These are phyloP conservation scores for Pyxicephalus adspersus DNA, from an alignment of 2,113 vertebrate species.

Conservation along the genomic window DNA sequence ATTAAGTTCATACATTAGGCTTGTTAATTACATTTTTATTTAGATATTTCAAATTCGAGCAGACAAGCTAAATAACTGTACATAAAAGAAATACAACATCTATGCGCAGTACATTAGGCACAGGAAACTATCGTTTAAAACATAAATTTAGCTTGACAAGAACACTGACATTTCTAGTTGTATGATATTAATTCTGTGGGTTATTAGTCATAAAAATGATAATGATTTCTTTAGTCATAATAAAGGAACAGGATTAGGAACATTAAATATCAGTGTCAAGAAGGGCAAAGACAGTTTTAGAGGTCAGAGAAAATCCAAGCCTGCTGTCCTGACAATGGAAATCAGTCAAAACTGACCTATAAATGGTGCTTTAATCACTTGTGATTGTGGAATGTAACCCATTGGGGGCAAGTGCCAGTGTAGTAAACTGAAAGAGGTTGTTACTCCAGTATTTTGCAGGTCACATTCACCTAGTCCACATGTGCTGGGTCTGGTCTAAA, in stretches of 20 bases:
- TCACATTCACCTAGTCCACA: too few species aligned
- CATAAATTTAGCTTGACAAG: not conserved
- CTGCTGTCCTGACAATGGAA: conserved; percentile 5
- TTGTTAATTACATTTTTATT: too few species aligned
- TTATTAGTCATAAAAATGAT: conserved; percentile 38
- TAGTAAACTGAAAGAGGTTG: too few species aligned
- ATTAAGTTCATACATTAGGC: too few species aligned
- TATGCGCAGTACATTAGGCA: not conserved
- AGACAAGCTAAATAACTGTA: too few species aligned
- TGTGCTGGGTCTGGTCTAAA: too few species aligned
- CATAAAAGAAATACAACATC: not conserved
- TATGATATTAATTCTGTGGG: conserved; percentile 9
- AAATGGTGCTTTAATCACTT: too few species aligned
- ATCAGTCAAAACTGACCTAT: not conserved
- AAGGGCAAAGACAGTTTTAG: conserved; percentile 2
- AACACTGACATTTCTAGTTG: conserved; percentile 18
- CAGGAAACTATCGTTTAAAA: not conserved
- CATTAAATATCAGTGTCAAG: conserved; percentile 47
- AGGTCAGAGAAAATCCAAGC: not conserved
- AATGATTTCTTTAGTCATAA: conserved; percentile 17
- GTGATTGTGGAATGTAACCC: too few species aligned
- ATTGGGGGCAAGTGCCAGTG: too few species aligned
- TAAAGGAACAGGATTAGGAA: conserved; percentile 19
- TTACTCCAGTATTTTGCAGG: too few species aligned
- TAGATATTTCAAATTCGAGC: too few species aligned